Conservation (phyloP, 2,797 vertebrate genomes). For the Nyctibius grandis region DNA sequence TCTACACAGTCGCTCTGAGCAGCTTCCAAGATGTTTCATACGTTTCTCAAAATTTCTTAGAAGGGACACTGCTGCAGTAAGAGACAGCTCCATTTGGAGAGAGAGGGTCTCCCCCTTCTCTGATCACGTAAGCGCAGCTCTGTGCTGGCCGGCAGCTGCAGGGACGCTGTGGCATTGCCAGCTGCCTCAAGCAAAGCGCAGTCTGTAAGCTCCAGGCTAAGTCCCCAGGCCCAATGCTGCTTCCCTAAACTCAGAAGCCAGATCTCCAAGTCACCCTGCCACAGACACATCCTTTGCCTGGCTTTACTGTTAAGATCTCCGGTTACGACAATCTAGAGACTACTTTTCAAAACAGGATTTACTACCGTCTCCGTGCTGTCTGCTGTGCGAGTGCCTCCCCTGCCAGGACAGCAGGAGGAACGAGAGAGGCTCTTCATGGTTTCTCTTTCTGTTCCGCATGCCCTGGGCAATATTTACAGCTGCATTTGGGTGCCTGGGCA, state of each 20-base stretch:
- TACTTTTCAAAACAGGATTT: slow-evolving; percentile 15
- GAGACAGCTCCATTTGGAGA: not conserved
- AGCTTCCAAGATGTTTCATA: not conserved
- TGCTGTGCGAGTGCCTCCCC: not conserved
- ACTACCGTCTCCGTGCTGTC: slow-evolving; percentile 13
- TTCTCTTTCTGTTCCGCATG: slow-evolving; percentile 64
- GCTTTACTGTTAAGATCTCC: not conserved
- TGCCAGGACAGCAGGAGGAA: slow-evolving; percentile 19
- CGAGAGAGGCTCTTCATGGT: slow-evolving; percentile 3
- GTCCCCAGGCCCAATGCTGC: not conserved
- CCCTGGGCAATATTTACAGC: slow-evolving; percentile 30
- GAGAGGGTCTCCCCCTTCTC: not conserved
- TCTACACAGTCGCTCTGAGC: no score
- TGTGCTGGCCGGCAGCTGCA: not conserved
- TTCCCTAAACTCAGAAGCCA: not conserved
- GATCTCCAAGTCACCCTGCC: not conserved
- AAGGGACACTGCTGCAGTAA: not conserved
- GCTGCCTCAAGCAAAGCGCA: not conserved
- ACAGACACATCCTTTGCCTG: not conserved
- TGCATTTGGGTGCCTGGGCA: not conserved
- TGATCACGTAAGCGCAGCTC: fast-evolving
- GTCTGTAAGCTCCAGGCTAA: not conserved
- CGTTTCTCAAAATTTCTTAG: not conserved
- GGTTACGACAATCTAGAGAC: not conserved
- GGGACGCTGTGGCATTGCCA: not conserved